These are phyloP conservation scores for Furcifer pardalis DNA, from an alignment of 2,797 vertebrate genomes.

Conservation along the genomic window DNA sequence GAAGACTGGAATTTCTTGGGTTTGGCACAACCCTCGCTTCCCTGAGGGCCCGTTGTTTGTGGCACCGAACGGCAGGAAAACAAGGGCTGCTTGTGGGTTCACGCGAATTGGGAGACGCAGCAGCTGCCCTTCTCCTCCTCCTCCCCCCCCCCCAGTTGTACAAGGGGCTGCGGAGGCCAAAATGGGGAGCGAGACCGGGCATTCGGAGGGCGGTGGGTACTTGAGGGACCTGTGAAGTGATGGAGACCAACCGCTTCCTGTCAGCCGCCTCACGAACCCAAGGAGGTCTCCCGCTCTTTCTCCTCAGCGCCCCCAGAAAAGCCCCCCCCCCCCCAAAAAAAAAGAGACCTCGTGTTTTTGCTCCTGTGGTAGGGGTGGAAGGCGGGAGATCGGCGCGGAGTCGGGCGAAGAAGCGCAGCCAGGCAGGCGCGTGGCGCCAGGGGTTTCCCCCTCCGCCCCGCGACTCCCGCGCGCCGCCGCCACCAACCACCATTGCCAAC, in stretches of 20 bases:
- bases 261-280: not conserved
- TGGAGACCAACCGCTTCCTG: not conserved
- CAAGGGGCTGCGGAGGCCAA: not conserved
- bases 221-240: not conserved
- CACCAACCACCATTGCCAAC: slow-evolving; percentile 12
- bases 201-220: not conserved
- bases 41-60: not conserved
- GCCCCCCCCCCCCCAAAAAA: not conserved
- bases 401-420: too few species aligned
- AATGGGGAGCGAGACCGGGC: not conserved
- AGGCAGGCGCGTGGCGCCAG: too few species aligned
- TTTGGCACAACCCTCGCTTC: not conserved
- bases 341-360: not conserved
- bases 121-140: not conserved
- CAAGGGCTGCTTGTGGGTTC: too few species aligned
- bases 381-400: too few species aligned
- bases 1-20: not conserved
- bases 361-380: not conserved
- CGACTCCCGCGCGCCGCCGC: too few species aligned
- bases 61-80: not conserved
- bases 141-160: not conserved
- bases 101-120: too few species aligned
- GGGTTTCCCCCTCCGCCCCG: too few species aligned
- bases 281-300: too few species aligned
- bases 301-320: too few species aligned